phyloP scores from a whole-genome alignment of 2,888 invertebrate species.

The Elmis aenea region DNA sequence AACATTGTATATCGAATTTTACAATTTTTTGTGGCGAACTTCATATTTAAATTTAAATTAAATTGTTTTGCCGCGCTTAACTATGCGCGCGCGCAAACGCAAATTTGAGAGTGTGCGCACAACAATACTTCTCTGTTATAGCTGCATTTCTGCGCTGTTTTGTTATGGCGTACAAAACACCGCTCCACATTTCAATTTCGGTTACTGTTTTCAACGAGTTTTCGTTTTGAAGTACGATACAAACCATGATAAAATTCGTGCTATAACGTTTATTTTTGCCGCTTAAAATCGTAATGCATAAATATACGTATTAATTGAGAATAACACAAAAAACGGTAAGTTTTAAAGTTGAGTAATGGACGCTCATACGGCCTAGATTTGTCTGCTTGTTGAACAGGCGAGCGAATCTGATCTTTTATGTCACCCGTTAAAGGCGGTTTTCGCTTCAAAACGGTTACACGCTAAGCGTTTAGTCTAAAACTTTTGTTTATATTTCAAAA shows the following conservation, averaged over 20 bases:
- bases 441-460: conserved; percentile 32
- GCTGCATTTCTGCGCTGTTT: conserved; percentile 20
- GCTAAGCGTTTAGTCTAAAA: conserved; percentile 11
- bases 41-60: too few relatives aligned
- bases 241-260: too few relatives aligned
- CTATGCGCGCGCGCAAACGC: conserved; percentile 2
- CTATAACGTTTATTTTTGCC: too few relatives aligned
- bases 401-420: conserved; percentile 46
- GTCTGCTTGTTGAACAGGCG: conserved; percentile 36
- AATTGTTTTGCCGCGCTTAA: too few relatives aligned
- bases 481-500: conserved; percentile 13
- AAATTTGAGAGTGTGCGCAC: conserved; percentile 8
- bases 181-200: too few relatives aligned
- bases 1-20: too few relatives aligned
- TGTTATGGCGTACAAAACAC: conserved; percentile 24
- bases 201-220: too few relatives aligned
- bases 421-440: conserved; percentile 43
- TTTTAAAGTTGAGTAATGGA: conserved; percentile 37
- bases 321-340: conserved; percentile 35
- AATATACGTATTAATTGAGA: conserved; percentile 11
- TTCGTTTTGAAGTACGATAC: too few relatives aligned
- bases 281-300: too few relatives aligned
- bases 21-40: too few relatives aligned
- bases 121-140: conserved; percentile 10
- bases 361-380: conserved; percentile 47